A percentile compares a stretch with the other conserved stretches of the same genome.
phyloP scores from a whole-genome alignment of 1,140 invertebrate species.

The Brachionus angularis region DNA sequence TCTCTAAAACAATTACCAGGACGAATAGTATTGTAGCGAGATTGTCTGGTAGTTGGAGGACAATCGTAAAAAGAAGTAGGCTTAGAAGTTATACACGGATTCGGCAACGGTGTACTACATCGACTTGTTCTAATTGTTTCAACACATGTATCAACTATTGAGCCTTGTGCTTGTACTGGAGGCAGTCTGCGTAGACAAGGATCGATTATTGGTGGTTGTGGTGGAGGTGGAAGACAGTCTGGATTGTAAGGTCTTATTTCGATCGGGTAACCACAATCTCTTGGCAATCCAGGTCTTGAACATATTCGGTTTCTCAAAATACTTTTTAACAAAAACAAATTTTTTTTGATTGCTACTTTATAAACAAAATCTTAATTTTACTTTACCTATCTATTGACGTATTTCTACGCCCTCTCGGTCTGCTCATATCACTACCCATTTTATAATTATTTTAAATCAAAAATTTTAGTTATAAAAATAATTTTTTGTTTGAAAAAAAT shows the following conservation, averaged over 20 bases:
- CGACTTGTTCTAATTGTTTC: slow-evolving; percentile 1
- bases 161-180: too few species aligned
- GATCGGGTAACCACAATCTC: too few species aligned
- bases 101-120: slow-evolving; percentile 6
- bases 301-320: too few species aligned
- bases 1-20: background rate
- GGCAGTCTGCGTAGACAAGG: background rate
- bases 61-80: background rate
- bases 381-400: background rate
- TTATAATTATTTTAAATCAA: background rate
- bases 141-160: slow-evolving; percentile 6
- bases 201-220: too few species aligned
- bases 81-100: background rate
- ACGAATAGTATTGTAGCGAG: background rate
- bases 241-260: too few species aligned
- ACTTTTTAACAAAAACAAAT: slow-evolving; percentile 9
- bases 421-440: slow-evolving; percentile 38
- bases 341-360: too few species aligned
- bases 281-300: too few species aligned
- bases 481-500: too few species aligned
- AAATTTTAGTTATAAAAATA: too few species aligned
- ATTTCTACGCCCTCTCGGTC: background rate
- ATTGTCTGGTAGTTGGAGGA: too few species aligned
- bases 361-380: background rate
- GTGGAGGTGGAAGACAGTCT: too few species aligned